Evolutionary conservation across 2,113 vertebrate species (phyloP), one percentile per base, ranked within the genome.

Genomic region (Ceuthmochares aereus): DNA sequence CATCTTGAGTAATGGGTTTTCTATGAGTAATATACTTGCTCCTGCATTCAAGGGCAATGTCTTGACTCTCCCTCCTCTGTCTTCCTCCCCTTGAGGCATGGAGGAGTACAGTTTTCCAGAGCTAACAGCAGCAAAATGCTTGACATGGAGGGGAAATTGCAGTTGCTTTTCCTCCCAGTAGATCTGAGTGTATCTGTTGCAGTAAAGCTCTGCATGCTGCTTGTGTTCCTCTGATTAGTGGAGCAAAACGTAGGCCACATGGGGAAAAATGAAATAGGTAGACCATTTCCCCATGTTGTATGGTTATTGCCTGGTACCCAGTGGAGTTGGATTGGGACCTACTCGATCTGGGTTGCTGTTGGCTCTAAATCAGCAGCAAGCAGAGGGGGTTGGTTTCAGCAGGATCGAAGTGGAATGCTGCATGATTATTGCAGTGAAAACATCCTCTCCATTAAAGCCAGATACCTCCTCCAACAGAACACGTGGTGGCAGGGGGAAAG

Each of bases 1-100:
- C 95, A 89, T 59, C 84, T 37, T 27, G 43, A 91, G 52, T 70
- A 89, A 75, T 51, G 78, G 81, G 9, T 94, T 66, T 86, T 64
- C 94, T 72, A 47, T 8, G 19, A 37, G 54, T 84, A 69, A 80
- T 49, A 40, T 32, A 81, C 81, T 72, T n/a, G 37, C 81, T 88
- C 17, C n/a, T 19, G 26, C 27, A 8, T 54, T 72, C 95, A 93
- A 91, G 96, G 94, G 63, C 80, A 70, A 9, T 7, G 22, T 2
- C 26, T 12, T 14, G 63, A 68, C 77, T 86, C 59, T 23, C 63
- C 36, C 32, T 88, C 36, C 54, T 73, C 55, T 73, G 40, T 32
- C 27, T 43, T 22, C 59, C 34, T 79, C 32, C 26, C 45, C 43
- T 26, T 14, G 45, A 62, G 58, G 67, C 23, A 6, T 0, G 0